A percentile compares a stretch with the other conserved stretches of the same genome.
These are phyloP conservation scores for Tiliacea citrago DNA, from an alignment of 2,888 invertebrate genomes.

Conservation along the genomic window DNA sequence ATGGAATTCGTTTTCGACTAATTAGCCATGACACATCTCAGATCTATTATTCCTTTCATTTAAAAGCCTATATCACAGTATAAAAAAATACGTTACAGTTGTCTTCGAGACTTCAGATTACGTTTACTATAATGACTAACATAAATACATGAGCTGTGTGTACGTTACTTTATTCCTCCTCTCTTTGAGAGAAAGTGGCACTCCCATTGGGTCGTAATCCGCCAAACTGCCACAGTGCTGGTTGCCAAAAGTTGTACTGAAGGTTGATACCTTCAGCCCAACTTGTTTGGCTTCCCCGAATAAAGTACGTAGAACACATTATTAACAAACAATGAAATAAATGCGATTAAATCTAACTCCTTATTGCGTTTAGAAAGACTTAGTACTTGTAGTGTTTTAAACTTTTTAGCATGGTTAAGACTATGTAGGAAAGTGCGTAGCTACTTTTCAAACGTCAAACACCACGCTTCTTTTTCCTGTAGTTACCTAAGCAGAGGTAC, in stretches of 20 bases:
- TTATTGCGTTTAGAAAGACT: background rate
- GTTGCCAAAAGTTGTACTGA: too few relatives aligned
- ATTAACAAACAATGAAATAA: conserved; percentile 36
- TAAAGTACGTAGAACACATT: conserved; percentile 33
- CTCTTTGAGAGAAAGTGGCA: background rate
- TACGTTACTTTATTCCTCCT: conserved; percentile 19
- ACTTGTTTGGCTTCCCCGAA: background rate
- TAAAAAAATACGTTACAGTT: conserved; percentile 82
- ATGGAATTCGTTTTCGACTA: conserved; percentile 1
- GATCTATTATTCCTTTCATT: conserved; percentile 74
- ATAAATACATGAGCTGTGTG: conserved; percentile 53
- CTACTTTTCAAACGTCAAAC: too few relatives aligned
- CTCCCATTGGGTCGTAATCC: background rate
- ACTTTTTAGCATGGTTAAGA: background rate
- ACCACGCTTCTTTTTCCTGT: too few relatives aligned
- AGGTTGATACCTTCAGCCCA: too few relatives aligned
- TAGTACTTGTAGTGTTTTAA: background rate
- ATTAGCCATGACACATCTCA: conserved; percentile 47
- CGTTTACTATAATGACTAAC: conserved; percentile 62
- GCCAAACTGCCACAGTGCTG: background rate
- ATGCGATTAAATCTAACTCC: conserved; percentile 38
- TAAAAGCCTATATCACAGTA: conserved; percentile 89
- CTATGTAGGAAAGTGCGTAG: background rate
- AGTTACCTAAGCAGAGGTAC: too few relatives aligned
- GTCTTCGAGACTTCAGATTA: conserved; percentile 78